These are phyloP conservation scores for Heteronetta atricapilla DNA, from an alignment of 2,113 vertebrate species.

Conservation along the genomic window DNA sequence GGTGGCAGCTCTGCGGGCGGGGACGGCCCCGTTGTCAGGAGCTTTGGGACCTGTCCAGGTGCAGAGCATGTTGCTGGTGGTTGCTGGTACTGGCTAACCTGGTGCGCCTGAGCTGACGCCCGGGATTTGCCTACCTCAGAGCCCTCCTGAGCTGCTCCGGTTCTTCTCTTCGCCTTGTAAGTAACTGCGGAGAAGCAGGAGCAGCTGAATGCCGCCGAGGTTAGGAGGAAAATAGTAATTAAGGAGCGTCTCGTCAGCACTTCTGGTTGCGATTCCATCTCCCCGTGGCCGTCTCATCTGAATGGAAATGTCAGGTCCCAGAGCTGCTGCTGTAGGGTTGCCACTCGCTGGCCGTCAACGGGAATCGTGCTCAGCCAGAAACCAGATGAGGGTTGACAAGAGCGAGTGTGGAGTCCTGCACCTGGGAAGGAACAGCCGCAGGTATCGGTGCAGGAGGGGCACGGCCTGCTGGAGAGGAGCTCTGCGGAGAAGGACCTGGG, in stretches of 20 bases:
- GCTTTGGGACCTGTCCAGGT: not conserved
- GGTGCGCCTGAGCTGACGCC: not conserved
- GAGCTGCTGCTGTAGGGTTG: not conserved
- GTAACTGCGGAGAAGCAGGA: not conserved
- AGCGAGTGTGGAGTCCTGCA: no score
- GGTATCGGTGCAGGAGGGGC: no score
- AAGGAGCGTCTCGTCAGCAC: conserved; percentile 23
- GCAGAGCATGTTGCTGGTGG: not conserved
- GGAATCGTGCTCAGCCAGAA: not conserved
- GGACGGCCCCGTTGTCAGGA: not conserved
- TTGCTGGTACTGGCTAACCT: fast-evolving
- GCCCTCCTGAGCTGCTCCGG: not conserved
- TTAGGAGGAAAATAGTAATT: not conserved
- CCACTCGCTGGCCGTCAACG: not conserved
- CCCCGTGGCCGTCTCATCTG: conserved; percentile 37
- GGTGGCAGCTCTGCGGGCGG: not conserved
- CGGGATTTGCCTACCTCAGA: fast-evolving
- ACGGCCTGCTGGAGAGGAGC: no score
- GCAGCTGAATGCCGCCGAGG: not conserved
- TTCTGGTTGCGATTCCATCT: conserved; percentile 38
- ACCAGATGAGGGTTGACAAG: no score
- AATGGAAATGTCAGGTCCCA: conserved; percentile 47
- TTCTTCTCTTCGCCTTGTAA: not conserved
- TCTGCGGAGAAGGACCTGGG: no score
- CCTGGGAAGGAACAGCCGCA: no score